A percentile compares a stretch with the other conserved stretches of the same genome.
These are phyloP conservation scores for Sinohyriopsis cumingii DNA, from an alignment of 2,888 invertebrate species.

Conservation along the genomic window DNA sequence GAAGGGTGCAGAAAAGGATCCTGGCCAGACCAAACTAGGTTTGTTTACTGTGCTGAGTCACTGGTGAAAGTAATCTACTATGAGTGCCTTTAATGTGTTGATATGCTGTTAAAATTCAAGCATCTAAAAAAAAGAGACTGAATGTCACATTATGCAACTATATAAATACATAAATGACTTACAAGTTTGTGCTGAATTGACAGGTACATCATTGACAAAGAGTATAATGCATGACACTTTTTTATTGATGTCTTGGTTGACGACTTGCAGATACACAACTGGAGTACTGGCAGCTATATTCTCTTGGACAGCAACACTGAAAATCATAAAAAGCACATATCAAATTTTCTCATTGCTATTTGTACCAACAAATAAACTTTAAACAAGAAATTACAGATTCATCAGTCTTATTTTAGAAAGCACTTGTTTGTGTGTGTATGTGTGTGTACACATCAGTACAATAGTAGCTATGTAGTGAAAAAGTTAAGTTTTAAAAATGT, in stretches of 20 bases:
- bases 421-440: too few species aligned
- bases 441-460: too few species aligned
- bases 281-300: neutral
- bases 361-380: neutral
- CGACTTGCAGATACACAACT: conserved; percentile 4
- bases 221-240: neutral
- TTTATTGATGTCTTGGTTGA: conserved; percentile 14
- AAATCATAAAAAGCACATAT: neutral
- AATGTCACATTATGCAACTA: neutral
- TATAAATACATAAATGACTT: neutral
- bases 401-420: too few species aligned
- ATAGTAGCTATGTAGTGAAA: too few species aligned
- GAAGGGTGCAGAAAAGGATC: too few species aligned
- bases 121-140: neutral
- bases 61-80: too few species aligned
- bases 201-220: too few species aligned
- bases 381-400: neutral
- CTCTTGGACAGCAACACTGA: conserved; percentile 5
- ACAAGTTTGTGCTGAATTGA: conserved; percentile 1
- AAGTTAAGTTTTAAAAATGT: too few species aligned
- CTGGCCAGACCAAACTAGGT: too few species aligned
- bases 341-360: too few species aligned
- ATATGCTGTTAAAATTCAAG: neutral
- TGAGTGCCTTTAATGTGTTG: too few species aligned
- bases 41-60: too few species aligned